These are phyloP conservation scores for Nomada lathburiana DNA, from an alignment of 2,888 invertebrate species.

Conservation along the genomic window DNA sequence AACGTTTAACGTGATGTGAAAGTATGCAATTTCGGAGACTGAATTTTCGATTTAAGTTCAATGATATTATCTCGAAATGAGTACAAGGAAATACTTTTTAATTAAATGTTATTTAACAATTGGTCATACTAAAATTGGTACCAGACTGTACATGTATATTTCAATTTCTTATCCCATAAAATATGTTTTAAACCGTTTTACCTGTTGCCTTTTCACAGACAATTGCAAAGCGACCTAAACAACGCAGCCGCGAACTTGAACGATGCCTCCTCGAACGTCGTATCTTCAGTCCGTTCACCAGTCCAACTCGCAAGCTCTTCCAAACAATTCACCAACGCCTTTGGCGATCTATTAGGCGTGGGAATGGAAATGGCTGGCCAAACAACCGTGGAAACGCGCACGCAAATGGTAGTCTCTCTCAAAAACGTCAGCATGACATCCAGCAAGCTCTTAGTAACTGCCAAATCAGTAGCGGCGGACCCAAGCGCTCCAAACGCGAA, in stretches of 20 bases:
- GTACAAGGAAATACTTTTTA: neutral
- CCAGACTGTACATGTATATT: neutral
- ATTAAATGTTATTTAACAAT: neutral
- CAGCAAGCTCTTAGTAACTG: slow-evolving; percentile 93
- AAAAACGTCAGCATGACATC: slow-evolving; percentile 95
- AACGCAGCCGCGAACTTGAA: slow-evolving; percentile 93
- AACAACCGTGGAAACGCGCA: slow-evolving; percentile 89
- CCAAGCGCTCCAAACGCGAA: slow-evolving; percentile 95
- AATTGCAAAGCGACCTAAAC: slow-evolving; percentile 94
- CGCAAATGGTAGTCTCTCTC: slow-evolving; percentile 93
- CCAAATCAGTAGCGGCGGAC: slow-evolving; percentile 96
- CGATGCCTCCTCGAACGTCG: slow-evolving; percentile 93
- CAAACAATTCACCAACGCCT: slow-evolving; percentile 92
- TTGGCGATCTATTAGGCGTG: slow-evolving; percentile 91
- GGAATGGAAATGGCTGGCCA: slow-evolving; percentile 95
- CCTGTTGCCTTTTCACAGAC: slow-evolving; percentile 84
- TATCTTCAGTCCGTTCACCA: slow-evolving; percentile 90
- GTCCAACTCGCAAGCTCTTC: slow-evolving; percentile 90
- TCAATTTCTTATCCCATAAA: neutral
- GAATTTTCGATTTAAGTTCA: neutral
- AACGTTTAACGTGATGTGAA: neutral
- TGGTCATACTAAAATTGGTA: neutral
- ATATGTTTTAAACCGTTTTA: neutral
- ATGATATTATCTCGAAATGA: neutral
- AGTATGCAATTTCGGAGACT: neutral